Evolutionary conservation across 2,888 invertebrate genomes (phyloP), one percentile per base, ranked within the genome.

Genomic region (Polylopha cassiicola): DNA sequence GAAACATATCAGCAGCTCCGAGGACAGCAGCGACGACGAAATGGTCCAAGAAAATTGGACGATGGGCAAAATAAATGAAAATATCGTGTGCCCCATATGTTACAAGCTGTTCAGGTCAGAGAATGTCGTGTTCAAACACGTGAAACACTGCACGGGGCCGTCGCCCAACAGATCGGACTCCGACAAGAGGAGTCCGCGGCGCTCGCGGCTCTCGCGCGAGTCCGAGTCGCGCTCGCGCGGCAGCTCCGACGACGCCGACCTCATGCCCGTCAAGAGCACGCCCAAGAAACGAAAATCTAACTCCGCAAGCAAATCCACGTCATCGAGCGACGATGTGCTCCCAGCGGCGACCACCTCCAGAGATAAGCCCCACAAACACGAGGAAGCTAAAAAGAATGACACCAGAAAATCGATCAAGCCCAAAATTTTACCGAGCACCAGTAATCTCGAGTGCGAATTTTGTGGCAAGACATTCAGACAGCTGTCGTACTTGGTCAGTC

Each of bases 51-150:
- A 80, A 62, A 84, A 84, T 55, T 85, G 84, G 85, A 84, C 84
- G 1, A 82, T 84, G 82, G 86, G 86, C n/a, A 86, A 84, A 67
- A 86, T 86, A 26, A 82, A 86, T 54, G 85, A 86, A 53, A 82
- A 85, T 44, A 85, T 86, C 24, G 72, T 85, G 10, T 86, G 86
- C 45, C 86, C 86, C 5, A 86, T 86, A 44, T 86, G 86, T 44
- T 72, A 71, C 45, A 86, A 86, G 60, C 55, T 85, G 10, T 86
- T 86, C 52, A 67, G 86, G 45, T 81, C 85, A 13, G 84, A 86
- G 58, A 86, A 86, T 45, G 86, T 86, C 14, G 81, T 86, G 23
- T 82, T 84, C 43, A 86, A 86, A 65, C 86, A 86, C 44, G 86
- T 86, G 0, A 86, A 86, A 55, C 86, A 86, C 58, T 86, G 86